These are phyloP conservation scores for Pluvialis apricaria DNA, from an alignment of 2,113 vertebrate genomes.

Conservation along the genomic window DNA sequence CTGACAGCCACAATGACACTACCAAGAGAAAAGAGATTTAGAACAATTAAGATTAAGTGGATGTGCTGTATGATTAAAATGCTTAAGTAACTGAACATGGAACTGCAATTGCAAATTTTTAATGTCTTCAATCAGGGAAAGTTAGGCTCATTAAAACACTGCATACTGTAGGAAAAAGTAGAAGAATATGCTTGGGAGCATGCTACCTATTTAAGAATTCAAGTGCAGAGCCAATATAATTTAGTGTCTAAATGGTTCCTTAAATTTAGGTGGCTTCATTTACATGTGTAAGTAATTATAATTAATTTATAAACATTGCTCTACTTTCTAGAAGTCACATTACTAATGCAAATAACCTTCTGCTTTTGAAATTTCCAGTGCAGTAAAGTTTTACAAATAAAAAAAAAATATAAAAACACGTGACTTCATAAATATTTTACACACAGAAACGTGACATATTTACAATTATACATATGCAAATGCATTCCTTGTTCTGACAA, in stretches of 20 bases:
- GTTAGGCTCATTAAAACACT: neutral
- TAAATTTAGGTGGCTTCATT: constrained; percentile 45
- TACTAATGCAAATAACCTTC: constrained; percentile 43
- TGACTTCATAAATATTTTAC: constrained; percentile 30
- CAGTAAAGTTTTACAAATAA: constrained; percentile 12
- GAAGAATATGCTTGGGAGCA: neutral
- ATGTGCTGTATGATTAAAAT: neutral
- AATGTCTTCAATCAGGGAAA: neutral
- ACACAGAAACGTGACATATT: neutral
- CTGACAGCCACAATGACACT: neutral
- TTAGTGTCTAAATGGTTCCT: neutral
- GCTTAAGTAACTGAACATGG: neutral
- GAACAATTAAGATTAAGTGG: constrained; percentile 1
- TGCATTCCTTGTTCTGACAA: neutral
- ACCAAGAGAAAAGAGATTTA: neutral
- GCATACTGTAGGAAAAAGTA: neutral
- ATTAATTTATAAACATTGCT: constrained; percentile 52
- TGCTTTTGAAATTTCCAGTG: constrained; percentile 6
- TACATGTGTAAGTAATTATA: constrained; percentile 47
- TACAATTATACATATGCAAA: neutral
- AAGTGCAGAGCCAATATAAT: neutral
- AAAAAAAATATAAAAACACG: neutral
- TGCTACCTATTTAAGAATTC: constrained; percentile 2
- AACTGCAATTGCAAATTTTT: neutral
- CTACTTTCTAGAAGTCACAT: constrained; percentile 29